Conservation (phyloP, 2,888 invertebrate species). For the Athetis lepigone region DNA sequence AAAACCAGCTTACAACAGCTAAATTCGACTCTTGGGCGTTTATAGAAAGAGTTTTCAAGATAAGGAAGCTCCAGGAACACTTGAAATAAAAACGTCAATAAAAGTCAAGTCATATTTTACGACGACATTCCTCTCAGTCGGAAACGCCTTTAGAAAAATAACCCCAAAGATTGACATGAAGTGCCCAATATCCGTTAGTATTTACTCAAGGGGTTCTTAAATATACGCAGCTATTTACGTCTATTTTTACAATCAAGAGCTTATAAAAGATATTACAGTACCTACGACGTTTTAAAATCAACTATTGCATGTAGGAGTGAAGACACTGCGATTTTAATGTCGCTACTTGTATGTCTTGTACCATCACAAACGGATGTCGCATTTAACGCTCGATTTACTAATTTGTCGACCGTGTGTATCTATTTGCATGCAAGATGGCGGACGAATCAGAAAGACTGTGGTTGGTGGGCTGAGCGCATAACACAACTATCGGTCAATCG, state of each 20-base stretch:
- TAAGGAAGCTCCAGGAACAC: not conserved
- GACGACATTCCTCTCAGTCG: slow-evolving; percentile 12
- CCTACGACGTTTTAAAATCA: slow-evolving; percentile 11
- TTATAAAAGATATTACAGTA: not conserved
- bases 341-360: slow-evolving; percentile 19
- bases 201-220: slow-evolving; percentile 32
- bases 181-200: slow-evolving; percentile 66
- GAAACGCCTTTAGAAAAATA: slow-evolving; percentile 23
- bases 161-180: slow-evolving; percentile 59
- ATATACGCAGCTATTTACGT: not conserved
- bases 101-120: slow-evolving; percentile 14
- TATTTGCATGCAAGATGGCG: slow-evolving; percentile 7
- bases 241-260: slow-evolving; percentile 8
- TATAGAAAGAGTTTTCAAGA: slow-evolving; percentile 5
- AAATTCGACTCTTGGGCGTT: not conserved
- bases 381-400: slow-evolving; percentile 50
- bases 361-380: slow-evolving; percentile 41
- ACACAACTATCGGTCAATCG: not conserved
- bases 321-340: slow-evolving; percentile 27
- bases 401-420: slow-evolving; percentile 24
- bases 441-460: slow-evolving; percentile 19
- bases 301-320: slow-evolving; percentile 28
- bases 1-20: slow-evolving; percentile 9
- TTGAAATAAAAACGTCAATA: slow-evolving; percentile 11
- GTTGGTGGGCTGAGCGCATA: not conserved